A percentile compares a stretch with the other conserved stretches of the same genome.
phyloP scores from a whole-genome alignment of 23 tunicate genomes.

The Trididemnum nubilum region DNA sequence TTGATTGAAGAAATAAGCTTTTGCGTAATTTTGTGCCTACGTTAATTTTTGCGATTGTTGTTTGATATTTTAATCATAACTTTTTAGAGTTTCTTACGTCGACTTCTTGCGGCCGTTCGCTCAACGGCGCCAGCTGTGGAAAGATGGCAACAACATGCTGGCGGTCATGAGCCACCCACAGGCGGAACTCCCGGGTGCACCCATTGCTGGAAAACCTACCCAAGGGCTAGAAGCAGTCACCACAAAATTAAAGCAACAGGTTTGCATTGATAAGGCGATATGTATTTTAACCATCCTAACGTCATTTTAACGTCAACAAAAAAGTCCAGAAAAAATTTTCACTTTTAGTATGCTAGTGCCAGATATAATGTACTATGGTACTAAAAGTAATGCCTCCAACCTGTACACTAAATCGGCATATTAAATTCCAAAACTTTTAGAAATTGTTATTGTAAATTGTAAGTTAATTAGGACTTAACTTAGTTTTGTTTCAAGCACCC shows the following conservation, averaged over 20 bases:
- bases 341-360: too few relatives aligned
- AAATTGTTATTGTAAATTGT: too few relatives aligned
- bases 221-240: constrained; percentile 77
- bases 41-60: too few relatives aligned
- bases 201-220: constrained; percentile 60
- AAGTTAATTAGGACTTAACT: too few relatives aligned
- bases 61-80: too few relatives aligned
- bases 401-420: too few relatives aligned
- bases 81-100: constrained; percentile 93
- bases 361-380: too few relatives aligned
- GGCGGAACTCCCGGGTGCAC: constrained; percentile 61
- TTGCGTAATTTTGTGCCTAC: too few relatives aligned
- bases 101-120: constrained; percentile 99
- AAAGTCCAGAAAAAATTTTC: background rate
- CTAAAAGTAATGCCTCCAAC: too few relatives aligned
- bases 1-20: too few relatives aligned
- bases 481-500: too few relatives aligned
- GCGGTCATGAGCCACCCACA: constrained; percentile 75
- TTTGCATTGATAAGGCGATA: background rate
- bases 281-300: background rate
- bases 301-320: background rate
- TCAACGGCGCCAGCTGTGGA: constrained; percentile 73
- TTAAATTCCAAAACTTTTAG: too few relatives aligned
- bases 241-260: constrained; percentile 76
- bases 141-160: constrained; percentile 84